phyloP scores from a whole-genome alignment of 2,113 vertebrate species.

The Piprites chloris region DNA sequence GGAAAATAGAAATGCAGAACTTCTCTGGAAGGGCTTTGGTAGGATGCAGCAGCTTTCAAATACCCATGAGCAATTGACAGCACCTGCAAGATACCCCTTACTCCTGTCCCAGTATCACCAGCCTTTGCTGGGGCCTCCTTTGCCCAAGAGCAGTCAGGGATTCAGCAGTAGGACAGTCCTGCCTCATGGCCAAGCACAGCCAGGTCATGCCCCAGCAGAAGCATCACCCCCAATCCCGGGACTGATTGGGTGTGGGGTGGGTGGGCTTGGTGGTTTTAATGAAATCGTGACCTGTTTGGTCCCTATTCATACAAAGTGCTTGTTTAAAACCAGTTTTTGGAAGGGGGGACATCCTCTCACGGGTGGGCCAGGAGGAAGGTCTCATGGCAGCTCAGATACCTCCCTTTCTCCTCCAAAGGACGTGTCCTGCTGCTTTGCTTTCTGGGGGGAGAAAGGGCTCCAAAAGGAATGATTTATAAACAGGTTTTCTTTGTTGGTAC shows the following conservation, averaged over 20 bases:
- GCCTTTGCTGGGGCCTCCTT: background rate
- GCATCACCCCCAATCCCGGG: fast-evolving
- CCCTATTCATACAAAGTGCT: background rate
- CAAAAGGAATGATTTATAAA: background rate
- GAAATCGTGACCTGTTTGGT: background rate
- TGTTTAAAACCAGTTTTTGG: background rate
- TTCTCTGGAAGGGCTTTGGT: background rate
- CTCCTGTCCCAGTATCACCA: background rate
- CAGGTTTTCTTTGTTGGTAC: background rate
- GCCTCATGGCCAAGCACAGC: background rate
- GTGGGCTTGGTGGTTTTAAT: background rate
- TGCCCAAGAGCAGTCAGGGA: background rate
- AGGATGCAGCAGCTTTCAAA: background rate
- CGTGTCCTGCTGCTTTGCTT: background rate
- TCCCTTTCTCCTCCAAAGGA: background rate
- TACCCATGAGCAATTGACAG: fast-evolving
- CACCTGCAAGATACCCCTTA: background rate
- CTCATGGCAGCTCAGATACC: fast-evolving
- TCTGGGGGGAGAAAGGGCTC: background rate
- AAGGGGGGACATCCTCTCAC: fast-evolving
- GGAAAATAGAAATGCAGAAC: background rate
- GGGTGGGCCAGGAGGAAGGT: background rate
- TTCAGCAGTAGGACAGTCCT: background rate
- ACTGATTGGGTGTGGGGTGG: too few species aligned
- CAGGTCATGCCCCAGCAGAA: background rate